A percentile compares a stretch with the other conserved stretches of the same genome.
Evolutionary conservation across 2,888 invertebrate genomes (phyloP).

Genomic region (Trachelus tabidus): DNA sequence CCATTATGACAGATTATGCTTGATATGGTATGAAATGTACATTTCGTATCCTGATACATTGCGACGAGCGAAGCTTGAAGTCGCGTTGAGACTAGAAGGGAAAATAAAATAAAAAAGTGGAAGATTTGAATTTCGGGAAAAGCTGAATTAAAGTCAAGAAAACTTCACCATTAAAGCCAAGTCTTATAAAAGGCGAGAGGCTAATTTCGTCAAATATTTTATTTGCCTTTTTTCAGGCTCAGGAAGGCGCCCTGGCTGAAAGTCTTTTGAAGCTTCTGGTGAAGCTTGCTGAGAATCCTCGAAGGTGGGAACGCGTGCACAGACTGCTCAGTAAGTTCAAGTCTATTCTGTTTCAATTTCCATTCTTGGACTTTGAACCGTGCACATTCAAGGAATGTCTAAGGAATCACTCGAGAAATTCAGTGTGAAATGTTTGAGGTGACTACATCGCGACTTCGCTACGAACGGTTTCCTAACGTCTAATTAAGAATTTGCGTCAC

Average conservation of each 20-base stretch:
- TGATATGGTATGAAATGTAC: no score
- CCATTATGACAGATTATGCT: no score
- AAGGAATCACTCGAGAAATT: background rate
- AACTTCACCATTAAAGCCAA: background rate
- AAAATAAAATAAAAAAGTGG: background rate
- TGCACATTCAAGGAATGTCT: background rate
- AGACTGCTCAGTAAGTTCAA: conserved; percentile 55
- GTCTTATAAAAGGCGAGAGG: background rate
- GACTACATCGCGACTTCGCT: background rate
- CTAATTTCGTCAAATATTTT: background rate
- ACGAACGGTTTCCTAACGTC: background rate
- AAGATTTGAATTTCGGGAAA: background rate
- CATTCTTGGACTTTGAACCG: background rate
- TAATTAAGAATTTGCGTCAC: background rate
- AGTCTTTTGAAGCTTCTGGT: conserved; percentile 51
- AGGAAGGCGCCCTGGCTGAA: conserved; percentile 43
- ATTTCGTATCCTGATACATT: no score
- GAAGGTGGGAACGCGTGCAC: conserved; percentile 50
- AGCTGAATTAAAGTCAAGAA: background rate
- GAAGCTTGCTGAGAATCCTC: conserved; percentile 54
- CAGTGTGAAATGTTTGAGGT: background rate
- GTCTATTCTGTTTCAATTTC: background rate
- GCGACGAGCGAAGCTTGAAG: no score
- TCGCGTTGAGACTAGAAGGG: background rate
- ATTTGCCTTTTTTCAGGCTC: conserved; percentile 23